Conservation (phyloP, 2,797 vertebrate genomes). For the Botia almorhae region DNA sequence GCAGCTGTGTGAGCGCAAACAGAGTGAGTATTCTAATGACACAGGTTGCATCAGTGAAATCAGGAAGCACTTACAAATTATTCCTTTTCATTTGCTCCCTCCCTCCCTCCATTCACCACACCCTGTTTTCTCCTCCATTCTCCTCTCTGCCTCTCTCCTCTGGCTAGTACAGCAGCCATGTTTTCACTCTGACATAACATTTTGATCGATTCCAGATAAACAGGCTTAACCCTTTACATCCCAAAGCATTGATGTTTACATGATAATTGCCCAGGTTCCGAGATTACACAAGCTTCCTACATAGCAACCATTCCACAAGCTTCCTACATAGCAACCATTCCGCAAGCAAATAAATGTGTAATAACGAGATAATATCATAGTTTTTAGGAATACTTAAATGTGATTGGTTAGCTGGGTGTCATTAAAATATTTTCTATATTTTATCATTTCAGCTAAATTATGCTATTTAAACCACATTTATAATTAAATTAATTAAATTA, state of each 20-base stretch:
- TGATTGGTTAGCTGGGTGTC: not conserved
- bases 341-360: not conserved
- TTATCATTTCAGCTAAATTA: not conserved
- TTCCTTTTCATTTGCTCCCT: constrained; percentile 10
- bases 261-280: not conserved
- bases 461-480: no score
- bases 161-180: not conserved
- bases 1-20: constrained; percentile 21
- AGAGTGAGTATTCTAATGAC: constrained; percentile 51
- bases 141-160: constrained; percentile 20
- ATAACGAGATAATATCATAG: not conserved
- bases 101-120: not conserved
- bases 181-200: constrained; percentile 9
- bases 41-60: constrained; percentile 60
- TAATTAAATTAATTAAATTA: no score
- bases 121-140: not conserved
- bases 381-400: not conserved
- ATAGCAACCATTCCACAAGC: no score
- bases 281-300: no score
- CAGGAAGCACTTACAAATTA: constrained; percentile 13
- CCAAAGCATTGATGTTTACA: constrained; percentile 2
- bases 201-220: constrained; percentile 27
- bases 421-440: constrained; percentile 1
- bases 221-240: constrained; percentile 30
- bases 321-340: no score